Conservation (phyloP, 2,113 vertebrate genomes). For the Oryzias javanicus region DNA sequence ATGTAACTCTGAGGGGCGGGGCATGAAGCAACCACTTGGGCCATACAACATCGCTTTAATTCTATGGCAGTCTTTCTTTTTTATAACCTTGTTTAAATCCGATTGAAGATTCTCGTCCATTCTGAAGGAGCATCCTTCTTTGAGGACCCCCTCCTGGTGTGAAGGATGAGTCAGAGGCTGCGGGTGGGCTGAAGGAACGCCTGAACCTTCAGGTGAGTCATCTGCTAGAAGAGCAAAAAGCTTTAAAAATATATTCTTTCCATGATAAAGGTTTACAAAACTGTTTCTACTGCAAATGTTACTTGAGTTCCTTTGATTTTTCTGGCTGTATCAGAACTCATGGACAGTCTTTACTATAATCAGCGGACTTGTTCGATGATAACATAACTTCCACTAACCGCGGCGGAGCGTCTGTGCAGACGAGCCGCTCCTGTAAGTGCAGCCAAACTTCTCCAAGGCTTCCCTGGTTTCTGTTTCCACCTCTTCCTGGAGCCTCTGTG, state of each 20-base stretch:
- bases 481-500: slow-evolving; percentile 65
- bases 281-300: too few species aligned
- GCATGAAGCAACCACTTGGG: too few species aligned
- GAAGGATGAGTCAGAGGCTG: slow-evolving; percentile 37
- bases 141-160: slow-evolving; percentile 25
- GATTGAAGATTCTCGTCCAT: slow-evolving; percentile 67
- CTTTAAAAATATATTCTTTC: slow-evolving; percentile 10
- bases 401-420: slow-evolving; percentile 6
- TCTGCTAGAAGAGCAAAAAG: slow-evolving; percentile 38
- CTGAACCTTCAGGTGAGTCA: slow-evolving; percentile 23
- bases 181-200: slow-evolving; percentile 1
- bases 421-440: not conserved
- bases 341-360: not conserved
- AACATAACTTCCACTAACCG: too few species aligned
- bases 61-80: too few species aligned
- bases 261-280: not conserved
- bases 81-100: slow-evolving; percentile 65
- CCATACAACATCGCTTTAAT: too few species aligned
- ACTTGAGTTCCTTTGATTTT: too few species aligned
- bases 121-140: slow-evolving; percentile 24
- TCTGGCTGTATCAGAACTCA: too few species aligned
- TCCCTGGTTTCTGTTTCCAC: slow-evolving; percentile 64
- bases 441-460: slow-evolving; percentile 53
- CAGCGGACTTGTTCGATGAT: too few species aligned
- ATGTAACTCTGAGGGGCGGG: too few species aligned